Conservation (phyloP, 2,888 invertebrate species). For the Caenorhabditis uteleia region DNA sequence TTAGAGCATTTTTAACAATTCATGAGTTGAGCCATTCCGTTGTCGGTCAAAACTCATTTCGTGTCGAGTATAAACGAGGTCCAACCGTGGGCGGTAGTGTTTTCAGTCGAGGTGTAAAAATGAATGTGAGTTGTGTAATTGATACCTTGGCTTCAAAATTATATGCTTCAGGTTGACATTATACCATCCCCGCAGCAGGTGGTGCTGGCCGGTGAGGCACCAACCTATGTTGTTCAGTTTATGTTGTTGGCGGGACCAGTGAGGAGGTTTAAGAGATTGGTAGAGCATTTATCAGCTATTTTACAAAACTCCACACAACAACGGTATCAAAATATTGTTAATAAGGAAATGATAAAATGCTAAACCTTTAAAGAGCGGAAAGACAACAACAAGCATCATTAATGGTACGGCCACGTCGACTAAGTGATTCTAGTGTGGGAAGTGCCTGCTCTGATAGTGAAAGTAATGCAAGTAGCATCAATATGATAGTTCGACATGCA, state of each 20-base stretch:
- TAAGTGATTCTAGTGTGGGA: conserved; percentile 66
- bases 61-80: conserved; percentile 92
- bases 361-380: conserved; percentile 38
- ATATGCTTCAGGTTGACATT: conserved; percentile 53
- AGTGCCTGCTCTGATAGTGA: conserved; percentile 60
- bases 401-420: conserved; percentile 67
- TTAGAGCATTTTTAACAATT: conserved; percentile 97
- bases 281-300: conserved; percentile 67
- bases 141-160: neutral
- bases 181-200: conserved; percentile 53
- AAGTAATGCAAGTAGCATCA: conserved; percentile 42
- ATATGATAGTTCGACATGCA: conserved; percentile 26
- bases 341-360: neutral
- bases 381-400: conserved; percentile 49
- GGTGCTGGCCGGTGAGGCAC: conserved; percentile 49
- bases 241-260: conserved; percentile 65
- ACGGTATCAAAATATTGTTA: conserved; percentile 17
- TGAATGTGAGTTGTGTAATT: conserved; percentile 55
- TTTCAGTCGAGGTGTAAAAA: conserved; percentile 69
- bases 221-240: conserved; percentile 69
- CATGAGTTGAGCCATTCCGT: conserved; percentile 95
- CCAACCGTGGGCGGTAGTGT: conserved; percentile 78
- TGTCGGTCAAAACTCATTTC: conserved; percentile 95
- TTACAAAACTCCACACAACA: conserved; percentile 60
- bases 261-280: conserved; percentile 67